phyloP scores from a whole-genome alignment of 2,113 vertebrate species.

The Ornithorhynchus anatinus region DNA sequence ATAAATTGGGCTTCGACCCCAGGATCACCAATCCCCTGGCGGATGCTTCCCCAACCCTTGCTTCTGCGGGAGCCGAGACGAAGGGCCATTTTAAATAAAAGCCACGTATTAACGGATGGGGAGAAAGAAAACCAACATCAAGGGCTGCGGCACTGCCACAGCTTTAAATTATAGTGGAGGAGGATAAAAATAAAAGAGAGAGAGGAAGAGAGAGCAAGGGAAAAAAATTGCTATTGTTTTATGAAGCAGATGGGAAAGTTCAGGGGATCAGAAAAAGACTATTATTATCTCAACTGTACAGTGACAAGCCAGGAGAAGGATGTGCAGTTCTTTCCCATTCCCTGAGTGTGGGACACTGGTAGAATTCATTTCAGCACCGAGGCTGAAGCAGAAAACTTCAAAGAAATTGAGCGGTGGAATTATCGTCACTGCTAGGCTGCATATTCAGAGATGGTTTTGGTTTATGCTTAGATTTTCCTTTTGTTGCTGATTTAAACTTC shows the following conservation, averaged over 20 bases:
- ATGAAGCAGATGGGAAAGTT: constrained; percentile 82
- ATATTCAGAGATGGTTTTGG: background rate
- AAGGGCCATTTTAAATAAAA: constrained; percentile 68
- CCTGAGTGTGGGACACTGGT: constrained; percentile 31
- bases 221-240: constrained; percentile 80
- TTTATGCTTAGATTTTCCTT: too few species aligned
- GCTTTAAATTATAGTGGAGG: constrained; percentile 71
- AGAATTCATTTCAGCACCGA: constrained; percentile 45
- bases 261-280: constrained; percentile 80
- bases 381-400: background rate
- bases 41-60: too few species aligned
- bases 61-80: constrained; percentile 21
- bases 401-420: background rate
- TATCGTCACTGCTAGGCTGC: background rate
- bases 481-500: too few species aligned
- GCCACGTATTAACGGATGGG: constrained; percentile 57
- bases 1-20: too few species aligned
- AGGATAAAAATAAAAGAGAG: constrained; percentile 71
- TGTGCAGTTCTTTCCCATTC: constrained; percentile 48
- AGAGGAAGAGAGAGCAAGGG: constrained; percentile 55
- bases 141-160: constrained; percentile 58
- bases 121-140: constrained; percentile 50
- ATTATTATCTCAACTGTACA: constrained; percentile 76
- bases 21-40: rapidly evolving
- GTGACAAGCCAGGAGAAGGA: constrained; percentile 68